phyloP scores from a whole-genome alignment of 2,888 invertebrate genomes.

The Morpho deidamia region DNA sequence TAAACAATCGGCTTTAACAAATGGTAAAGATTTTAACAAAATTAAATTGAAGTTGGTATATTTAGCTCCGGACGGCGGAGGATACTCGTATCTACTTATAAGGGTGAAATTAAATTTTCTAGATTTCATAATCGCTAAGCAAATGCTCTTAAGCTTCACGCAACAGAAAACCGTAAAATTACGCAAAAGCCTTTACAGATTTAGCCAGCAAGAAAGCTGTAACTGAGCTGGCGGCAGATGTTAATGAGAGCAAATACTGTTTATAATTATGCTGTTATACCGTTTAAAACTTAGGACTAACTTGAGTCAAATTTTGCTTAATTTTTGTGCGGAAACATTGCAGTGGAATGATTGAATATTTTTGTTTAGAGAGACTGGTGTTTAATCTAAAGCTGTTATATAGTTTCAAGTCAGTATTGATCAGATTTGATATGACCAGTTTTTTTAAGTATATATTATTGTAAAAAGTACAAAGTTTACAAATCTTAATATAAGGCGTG shows the following conservation, averaged over 20 bases:
- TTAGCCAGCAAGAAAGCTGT: conserved; percentile 30
- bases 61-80: neutral
- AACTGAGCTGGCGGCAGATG: conserved; percentile 35
- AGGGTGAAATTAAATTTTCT: conserved; percentile 14
- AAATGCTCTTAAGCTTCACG: conserved; percentile 17
- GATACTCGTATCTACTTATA: neutral
- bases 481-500: too few species aligned
- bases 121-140: conserved; percentile 16
- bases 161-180: conserved; percentile 19
- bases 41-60: neutral
- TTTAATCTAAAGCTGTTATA: too few species aligned
- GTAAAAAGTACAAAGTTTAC: too few species aligned
- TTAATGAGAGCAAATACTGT: conserved; percentile 46
- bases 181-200: conserved; percentile 32
- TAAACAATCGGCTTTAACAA: too few species aligned
- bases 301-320: conserved; percentile 5
- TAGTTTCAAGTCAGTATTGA: too few species aligned
- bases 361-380: too few species aligned
- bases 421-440: too few species aligned
- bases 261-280: conserved; percentile 45
- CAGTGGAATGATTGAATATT: too few species aligned
- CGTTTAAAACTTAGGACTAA: conserved; percentile 22
- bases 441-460: too few species aligned
- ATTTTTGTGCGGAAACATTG: neutral
- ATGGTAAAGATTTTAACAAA: too few species aligned